Percentiles rank a stretch among this genome's conserved stretches.
These are phyloP conservation scores for Uromys caudimaculatus DNA, from an alignment of 2,797 vertebrate species.

Conservation along the genomic window DNA sequence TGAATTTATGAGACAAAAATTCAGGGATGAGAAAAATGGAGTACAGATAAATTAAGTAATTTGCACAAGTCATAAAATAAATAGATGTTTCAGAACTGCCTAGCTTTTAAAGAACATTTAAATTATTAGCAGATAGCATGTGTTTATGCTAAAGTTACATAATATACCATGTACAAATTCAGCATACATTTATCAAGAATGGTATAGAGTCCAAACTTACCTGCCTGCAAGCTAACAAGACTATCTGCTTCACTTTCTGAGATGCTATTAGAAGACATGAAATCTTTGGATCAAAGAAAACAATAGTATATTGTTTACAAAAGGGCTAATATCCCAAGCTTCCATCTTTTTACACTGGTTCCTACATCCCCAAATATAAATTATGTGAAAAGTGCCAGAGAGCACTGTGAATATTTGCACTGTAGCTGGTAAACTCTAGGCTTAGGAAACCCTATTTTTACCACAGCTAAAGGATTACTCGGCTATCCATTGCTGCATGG, in stretches of 20 bases:
- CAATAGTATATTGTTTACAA: neutral
- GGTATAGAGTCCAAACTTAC: neutral
- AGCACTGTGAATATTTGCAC: neutral
- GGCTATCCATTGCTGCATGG: neutral
- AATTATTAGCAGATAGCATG: neutral
- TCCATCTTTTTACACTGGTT: slow-evolving; percentile 3
- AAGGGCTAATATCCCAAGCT: neutral
- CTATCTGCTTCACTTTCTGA: neutral
- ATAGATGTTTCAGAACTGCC: neutral
- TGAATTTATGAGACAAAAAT: slow-evolving; percentile 10
- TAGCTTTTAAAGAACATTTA: neutral
- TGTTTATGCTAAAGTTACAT: slow-evolving; percentile 1
- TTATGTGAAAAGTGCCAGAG: neutral
- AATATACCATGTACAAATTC: neutral
- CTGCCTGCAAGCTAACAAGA: neutral
- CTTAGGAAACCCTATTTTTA: neutral
- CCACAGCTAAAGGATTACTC: neutral
- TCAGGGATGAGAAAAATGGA: slow-evolving; percentile 33
- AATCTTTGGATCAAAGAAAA: neutral
- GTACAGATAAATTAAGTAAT: neutral
- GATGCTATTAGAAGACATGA: neutral
- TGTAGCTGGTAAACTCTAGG: neutral
- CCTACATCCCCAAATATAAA: neutral
- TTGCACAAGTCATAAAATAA: neutral
- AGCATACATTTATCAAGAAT: neutral